These are phyloP conservation scores for Tauraco hartlaubi DNA, from an alignment of 2,797 vertebrate species.

Conservation along the genomic window DNA sequence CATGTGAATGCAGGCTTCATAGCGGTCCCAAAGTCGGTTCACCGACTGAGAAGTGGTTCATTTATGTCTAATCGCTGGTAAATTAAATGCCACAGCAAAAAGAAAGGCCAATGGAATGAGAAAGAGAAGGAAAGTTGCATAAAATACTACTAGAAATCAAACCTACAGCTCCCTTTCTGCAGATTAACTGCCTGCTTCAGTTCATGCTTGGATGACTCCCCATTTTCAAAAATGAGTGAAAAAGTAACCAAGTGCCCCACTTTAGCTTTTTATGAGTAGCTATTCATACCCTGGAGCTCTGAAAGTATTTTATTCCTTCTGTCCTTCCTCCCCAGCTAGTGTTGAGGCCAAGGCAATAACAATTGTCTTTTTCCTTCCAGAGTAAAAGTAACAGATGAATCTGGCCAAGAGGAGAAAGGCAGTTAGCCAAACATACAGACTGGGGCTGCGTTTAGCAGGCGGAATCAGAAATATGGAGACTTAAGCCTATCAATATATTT, in stretches of 20 bases:
- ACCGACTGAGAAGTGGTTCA: neutral
- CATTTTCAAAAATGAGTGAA: neutral
- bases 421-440: neutral
- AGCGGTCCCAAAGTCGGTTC: accelerated
- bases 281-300: neutral
- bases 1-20: accelerated
- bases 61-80: neutral
- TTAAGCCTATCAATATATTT: constrained; percentile 21
- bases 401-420: neutral
- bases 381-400: neutral
- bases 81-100: neutral
- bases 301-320: neutral
- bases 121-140: neutral
- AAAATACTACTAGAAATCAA: neutral
- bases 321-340: neutral
- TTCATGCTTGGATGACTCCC: neutral
- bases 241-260: neutral
- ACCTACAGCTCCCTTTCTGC: neutral
- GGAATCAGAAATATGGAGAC: neutral
- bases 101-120: neutral
- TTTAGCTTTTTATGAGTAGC: neutral
- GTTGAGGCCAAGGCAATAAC: neutral
- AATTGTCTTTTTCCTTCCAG: no score
- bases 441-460: neutral
- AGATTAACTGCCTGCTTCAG: neutral